Base-by-base conservation (phyloP, 2,797 vertebrate species). In the Pipistrellus pygmaeus region DNA sequence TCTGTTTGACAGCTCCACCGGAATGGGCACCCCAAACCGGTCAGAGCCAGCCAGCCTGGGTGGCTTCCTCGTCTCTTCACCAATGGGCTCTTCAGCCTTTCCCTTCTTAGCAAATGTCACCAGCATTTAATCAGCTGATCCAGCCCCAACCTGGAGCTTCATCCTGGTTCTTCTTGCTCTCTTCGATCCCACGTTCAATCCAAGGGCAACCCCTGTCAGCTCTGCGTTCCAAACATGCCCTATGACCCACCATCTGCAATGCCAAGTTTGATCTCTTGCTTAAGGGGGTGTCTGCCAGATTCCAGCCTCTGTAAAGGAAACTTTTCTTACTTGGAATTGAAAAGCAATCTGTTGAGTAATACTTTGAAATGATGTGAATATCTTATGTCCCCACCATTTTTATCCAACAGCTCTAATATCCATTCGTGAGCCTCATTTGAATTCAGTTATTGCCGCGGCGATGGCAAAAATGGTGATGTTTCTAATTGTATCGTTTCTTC, bases 261-360 rank as follows among this genome's bases (percentile, higher is more conserved):
- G 27, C 60, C 27, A 62, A 30, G 15, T 66, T 27, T 18, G 53
- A 25, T 21, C 72, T 10, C 55, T 21, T 57, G 9, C 41, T 60
- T 72, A 77, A 46, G 2, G 21, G 8, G 35, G 23, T 23, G 0
- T 66, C 90, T 84, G n/a, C 87, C 35, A 27, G 9, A 27, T 41
- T 76, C 76, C 38, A 23, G 23, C 53, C 78, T 57, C 72, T 62
- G 30, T 21, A 38, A 88, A 91, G 68, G 93, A 72, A 78, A 72
- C 0, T 1, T 55, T 60, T 48, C 23, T 27, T 73, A 13, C 44
- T 57, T 57, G 51, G 78, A 72, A 82, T 71, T 21, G 18, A 69
- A 48, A 84, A 81, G 8, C 53, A n/a, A 73, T 38, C 32, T 72
- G 8, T 27, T 68, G 55, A 41, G 11, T 41, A 38, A 41, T 44